These are phyloP conservation scores for Brachionus plicatilis DNA, from an alignment of 1,140 invertebrate genomes.

Conservation along the genomic window DNA sequence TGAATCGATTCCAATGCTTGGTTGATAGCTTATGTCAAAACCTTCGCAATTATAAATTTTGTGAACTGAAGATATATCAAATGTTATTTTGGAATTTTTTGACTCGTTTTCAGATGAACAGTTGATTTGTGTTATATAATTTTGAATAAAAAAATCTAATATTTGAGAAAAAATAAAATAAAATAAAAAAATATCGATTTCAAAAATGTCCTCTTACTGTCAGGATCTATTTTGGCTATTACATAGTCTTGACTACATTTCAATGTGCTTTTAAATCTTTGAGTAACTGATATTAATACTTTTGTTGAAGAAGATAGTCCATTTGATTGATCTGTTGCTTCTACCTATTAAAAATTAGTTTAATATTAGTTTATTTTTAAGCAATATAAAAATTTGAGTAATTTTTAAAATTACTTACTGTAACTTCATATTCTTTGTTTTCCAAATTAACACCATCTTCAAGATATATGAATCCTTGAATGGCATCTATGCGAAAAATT, in stretches of 20 bases:
- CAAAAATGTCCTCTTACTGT: neutral
- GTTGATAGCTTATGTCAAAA: slow-evolving; percentile 1
- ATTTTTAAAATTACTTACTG: neutral
- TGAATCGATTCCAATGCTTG: slow-evolving; percentile 27
- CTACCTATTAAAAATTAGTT: neutral
- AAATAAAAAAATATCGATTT: neutral
- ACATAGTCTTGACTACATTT: neutral
- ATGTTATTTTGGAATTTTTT: neutral
- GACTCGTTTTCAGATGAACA: neutral
- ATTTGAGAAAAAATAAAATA: neutral
- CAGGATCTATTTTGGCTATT: slow-evolving; percentile 4
- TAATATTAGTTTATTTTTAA: neutral
- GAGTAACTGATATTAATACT: neutral
- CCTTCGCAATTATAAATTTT: slow-evolving; percentile 5
- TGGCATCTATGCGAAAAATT: neutral
- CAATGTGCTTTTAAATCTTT: neutral
- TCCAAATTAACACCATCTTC: neutral
- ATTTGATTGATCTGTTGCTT: slow-evolving; percentile 10
- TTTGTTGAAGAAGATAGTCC: neutral
- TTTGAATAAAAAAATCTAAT: neutral
- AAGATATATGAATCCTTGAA: slow-evolving; percentile 26
- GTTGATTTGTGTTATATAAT: neutral
- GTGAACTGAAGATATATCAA: slow-evolving; percentile 5
- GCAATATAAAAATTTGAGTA: neutral
- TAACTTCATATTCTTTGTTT: neutral